Evolutionary conservation across 2,888 invertebrate species (phyloP).

Genomic region (Brassicogethes aeneus): DNA sequence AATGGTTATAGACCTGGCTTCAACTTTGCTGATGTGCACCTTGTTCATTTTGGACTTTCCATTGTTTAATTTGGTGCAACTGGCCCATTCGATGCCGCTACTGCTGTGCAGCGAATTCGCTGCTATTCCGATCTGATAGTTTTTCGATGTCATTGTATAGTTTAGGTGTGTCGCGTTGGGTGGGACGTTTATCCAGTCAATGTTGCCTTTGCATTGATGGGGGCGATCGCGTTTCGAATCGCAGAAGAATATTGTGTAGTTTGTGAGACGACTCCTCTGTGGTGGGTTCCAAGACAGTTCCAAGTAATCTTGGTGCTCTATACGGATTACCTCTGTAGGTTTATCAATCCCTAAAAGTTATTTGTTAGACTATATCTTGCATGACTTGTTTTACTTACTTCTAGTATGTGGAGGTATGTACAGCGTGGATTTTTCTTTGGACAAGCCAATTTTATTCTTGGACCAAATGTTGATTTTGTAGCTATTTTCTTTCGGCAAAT

Average conservation of each 20-base stretch:
- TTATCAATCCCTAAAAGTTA: conserved; percentile 4
- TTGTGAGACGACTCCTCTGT: conserved; percentile 41
- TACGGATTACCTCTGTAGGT: conserved; percentile 45
- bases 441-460: conserved; percentile 51
- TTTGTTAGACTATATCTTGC: no score
- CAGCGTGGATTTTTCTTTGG: conserved; percentile 44
- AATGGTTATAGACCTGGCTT: neutral
- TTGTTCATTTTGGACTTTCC: neutral
- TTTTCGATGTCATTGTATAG: conserved; percentile 50
- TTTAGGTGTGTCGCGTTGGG: conserved; percentile 37
- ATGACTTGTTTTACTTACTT: no score
- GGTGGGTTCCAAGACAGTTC: conserved; percentile 68
- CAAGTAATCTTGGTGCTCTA: no score
- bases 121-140: conserved; percentile 73
- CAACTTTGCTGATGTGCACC: neutral
- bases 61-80: neutral
- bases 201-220: conserved; percentile 42
- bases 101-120: conserved; percentile 61
- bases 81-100: conserved; percentile 73
- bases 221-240: conserved; percentile 31
- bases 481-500: conserved; percentile 12
- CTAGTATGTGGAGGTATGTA: conserved; percentile 35
- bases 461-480: conserved; percentile 53
- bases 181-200: conserved; percentile 51
- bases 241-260: conserved; percentile 76